Evolutionary conservation across 1,140 invertebrate species (phyloP).

Genomic region (Habropoda laboriosa): DNA sequence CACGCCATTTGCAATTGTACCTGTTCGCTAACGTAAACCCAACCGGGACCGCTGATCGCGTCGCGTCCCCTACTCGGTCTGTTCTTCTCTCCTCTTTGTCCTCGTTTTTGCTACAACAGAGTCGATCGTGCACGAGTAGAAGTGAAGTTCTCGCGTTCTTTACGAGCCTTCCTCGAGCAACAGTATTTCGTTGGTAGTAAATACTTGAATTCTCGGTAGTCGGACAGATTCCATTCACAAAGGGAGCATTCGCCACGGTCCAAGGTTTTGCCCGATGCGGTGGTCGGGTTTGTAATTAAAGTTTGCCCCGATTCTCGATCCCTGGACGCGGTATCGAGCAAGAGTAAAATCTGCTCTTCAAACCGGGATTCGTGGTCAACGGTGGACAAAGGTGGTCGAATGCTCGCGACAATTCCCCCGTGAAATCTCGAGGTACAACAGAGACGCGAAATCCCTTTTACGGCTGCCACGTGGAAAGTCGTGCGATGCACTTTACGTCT

Average conservation of each 20-base stretch:
- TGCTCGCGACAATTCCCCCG: slow-evolving; percentile 26
- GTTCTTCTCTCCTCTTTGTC: no score
- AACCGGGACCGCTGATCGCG: no score
- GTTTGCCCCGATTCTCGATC: not conserved
- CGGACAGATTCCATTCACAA: not conserved
- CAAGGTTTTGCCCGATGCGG: not conserved
- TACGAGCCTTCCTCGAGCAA: no score
- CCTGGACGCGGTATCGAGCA: not conserved
- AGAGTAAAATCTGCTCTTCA: no score
- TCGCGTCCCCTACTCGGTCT: no score
- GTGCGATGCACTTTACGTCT: not conserved
- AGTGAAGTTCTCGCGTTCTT: no score
- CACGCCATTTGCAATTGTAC: no score
- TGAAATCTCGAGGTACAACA: not conserved
- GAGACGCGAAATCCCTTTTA: slow-evolving; percentile 44
- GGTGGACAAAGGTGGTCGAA: slow-evolving; percentile 25
- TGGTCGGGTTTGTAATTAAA: slow-evolving; percentile 8
- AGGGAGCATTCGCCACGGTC: not conserved
- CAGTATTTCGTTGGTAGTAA: no score
- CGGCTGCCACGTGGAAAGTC: not conserved
- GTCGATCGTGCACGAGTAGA: no score
- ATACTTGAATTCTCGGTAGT: no score
- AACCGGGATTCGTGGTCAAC: slow-evolving; percentile 3
- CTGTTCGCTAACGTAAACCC: no score
- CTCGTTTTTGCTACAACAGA: no score